Evolutionary conservation across 2,797 vertebrate genomes (phyloP), one percentile per base, ranked within the genome.

Genomic region (Remorina albescens): DNA sequence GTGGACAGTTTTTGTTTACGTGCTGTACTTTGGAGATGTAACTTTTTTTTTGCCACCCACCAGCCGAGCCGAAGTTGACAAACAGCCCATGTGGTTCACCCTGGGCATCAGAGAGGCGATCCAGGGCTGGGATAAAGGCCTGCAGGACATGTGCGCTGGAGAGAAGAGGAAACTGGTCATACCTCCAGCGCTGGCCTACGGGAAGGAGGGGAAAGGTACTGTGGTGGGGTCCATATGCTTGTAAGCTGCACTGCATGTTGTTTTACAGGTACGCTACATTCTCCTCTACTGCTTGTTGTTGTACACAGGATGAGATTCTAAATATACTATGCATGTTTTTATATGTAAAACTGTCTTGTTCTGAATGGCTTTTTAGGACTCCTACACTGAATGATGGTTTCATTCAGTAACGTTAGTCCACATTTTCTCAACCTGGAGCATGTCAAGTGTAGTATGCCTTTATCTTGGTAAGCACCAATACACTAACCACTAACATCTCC

Each of bases 171-270:
- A 96, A 55, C 93, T 99, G 7, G 88, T 91, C 53, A 51, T 99
- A 58, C 98, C 98, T 76, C 94, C 98, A 32, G 90, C 92, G 6
- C 91, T 99, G 80, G 98, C 94, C 71, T 99, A 98, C 64, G 98
- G 98, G 67, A 98, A 97, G 93, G 97, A 98, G 78, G 98, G 98
- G 39, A 97, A 95, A 96, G 98, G 98, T 99, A 83, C 19, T 2
- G 5, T 5, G n/a, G 16, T 25, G n/a, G 23, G 13, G 8, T 42
- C 23, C 4, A 0, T 25, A 3, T 53, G 25, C 39, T 65, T 56
- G 30, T 6, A 37, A 15, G 56, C 34, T n/a, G 47, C 19, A 26
- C 41, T 67, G 76, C 71, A 90, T 71, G 74, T 13, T 55, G 58
- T 21, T 28, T 16, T 15, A 36, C 5, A 47, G 16, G 18, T 19